phyloP scores from a whole-genome alignment of 2,888 invertebrate species.

The Chrysina gloriosa region DNA sequence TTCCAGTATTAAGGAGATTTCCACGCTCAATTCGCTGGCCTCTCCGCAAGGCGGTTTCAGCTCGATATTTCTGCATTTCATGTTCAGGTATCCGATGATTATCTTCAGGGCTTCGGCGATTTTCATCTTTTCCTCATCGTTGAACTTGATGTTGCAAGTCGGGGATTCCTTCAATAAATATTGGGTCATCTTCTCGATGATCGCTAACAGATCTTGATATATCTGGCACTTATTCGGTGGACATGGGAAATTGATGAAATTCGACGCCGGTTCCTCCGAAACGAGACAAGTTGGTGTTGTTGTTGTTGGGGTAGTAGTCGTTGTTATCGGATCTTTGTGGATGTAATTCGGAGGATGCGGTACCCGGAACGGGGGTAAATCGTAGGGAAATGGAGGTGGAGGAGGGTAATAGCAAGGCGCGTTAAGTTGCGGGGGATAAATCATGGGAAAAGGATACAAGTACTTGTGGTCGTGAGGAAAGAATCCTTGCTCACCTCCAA shows the following conservation, averaged over 20 bases:
- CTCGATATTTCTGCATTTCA: constrained; percentile 4
- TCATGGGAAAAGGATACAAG: background rate
- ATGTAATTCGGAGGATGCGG: background rate
- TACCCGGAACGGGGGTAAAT: background rate
- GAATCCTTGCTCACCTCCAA: background rate
- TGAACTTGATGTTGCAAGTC: constrained; percentile 7
- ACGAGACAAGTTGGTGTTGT: background rate
- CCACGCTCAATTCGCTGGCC: background rate
- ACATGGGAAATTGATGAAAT: too few relatives aligned
- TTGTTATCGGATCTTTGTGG: background rate
- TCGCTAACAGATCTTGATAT: constrained; percentile 26
- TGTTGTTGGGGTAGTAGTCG: background rate
- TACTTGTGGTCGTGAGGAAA: background rate
- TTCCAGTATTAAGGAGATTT: constrained; percentile 29
- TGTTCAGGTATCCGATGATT: constrained; percentile 27
- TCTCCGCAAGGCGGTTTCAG: background rate
- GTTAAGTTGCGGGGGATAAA: background rate
- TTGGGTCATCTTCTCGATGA: constrained; percentile 29
- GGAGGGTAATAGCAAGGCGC: background rate
- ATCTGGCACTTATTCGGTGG: too few relatives aligned
- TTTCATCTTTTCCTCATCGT: constrained; percentile 23
- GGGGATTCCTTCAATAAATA: background rate
- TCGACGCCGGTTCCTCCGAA: background rate
- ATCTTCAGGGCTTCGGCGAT: constrained; percentile 31
- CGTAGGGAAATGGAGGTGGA: background rate